Conservation (phyloP, 92 coral and sea anemone genomes). For the Actinernus sp. region DNA sequence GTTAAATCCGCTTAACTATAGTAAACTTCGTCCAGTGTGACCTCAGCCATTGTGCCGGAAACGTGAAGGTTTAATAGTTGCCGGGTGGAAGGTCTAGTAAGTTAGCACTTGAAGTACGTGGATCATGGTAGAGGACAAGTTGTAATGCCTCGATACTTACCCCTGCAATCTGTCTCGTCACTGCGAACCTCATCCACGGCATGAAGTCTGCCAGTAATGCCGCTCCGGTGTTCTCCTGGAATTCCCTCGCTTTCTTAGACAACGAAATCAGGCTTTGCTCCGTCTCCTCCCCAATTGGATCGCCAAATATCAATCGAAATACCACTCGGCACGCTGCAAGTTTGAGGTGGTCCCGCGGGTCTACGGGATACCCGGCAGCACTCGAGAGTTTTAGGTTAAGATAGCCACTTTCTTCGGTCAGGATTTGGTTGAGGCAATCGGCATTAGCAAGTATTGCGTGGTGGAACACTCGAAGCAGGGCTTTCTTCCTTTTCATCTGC, state of each 20-base stretch:
- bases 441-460: slow-evolving; percentile 59
- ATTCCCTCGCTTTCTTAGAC: slow-evolving; percentile 53
- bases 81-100: too few relatives aligned
- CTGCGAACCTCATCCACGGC: slow-evolving; percentile 86
- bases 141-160: too few relatives aligned
- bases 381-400: slow-evolving; percentile 28
- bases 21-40: too few relatives aligned
- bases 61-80: too few relatives aligned
- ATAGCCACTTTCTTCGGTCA: slow-evolving; percentile 60
- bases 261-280: slow-evolving; percentile 48
- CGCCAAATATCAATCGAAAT: slow-evolving; percentile 82
- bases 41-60: too few relatives aligned
- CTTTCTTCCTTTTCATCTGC: slow-evolving; percentile 62
- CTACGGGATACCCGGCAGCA: slow-evolving; percentile 45
- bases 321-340: slow-evolving; percentile 56
- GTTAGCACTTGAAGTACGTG: too few relatives aligned
- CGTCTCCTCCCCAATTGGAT: slow-evolving; percentile 42
- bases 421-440: slow-evolving; percentile 58
- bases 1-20: too few relatives aligned
- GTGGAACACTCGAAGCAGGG: slow-evolving; percentile 75
- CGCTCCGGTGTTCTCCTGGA: slow-evolving; percentile 63
- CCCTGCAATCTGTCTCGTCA: slow-evolving; percentile 5
- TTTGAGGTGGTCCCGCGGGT: slow-evolving; percentile 67
- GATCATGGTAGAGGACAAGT: too few relatives aligned
- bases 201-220: slow-evolving; percentile 77